Conservation (phyloP, 2,797 vertebrate genomes). For the Gymnopithys bicolor region DNA sequence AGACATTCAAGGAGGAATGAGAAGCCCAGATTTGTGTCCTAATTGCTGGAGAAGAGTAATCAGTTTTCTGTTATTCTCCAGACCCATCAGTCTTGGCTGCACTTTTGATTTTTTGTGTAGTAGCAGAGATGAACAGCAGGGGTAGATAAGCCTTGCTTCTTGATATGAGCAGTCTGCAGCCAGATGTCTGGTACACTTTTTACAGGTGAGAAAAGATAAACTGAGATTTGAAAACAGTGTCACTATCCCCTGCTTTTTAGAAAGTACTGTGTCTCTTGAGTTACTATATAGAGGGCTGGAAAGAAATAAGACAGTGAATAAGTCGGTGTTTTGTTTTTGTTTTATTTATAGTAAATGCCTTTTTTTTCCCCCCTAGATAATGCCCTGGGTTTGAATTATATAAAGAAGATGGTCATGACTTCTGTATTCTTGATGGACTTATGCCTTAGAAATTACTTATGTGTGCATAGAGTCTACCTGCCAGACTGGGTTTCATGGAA, state of each 20-base stretch:
- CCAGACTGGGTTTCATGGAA: neutral
- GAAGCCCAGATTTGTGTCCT: neutral
- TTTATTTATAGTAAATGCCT: neutral
- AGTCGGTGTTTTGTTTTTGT: neutral
- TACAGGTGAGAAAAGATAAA: neutral
- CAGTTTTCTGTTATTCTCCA: neutral
- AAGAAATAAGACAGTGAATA: neutral
- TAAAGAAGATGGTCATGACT: neutral
- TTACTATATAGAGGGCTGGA: neutral
- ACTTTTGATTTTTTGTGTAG: neutral
- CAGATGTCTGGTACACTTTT: neutral
- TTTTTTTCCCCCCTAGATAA: neutral
- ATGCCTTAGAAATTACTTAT: neutral
- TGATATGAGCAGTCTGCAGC: neutral
- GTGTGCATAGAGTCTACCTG: neutral
- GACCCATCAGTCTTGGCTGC: neutral
- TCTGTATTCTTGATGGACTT: neutral
- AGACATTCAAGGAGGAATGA: neutral
- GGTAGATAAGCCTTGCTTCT: neutral
- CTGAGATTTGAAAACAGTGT: neutral
- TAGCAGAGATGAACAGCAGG: neutral
- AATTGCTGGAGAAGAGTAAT: conserved; percentile 12
- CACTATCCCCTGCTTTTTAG: neutral
- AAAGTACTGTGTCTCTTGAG: neutral
- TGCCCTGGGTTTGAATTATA: neutral